phyloP scores from a whole-genome alignment of 1,140 invertebrate genomes.

The Lepidurus arcticus region DNA sequence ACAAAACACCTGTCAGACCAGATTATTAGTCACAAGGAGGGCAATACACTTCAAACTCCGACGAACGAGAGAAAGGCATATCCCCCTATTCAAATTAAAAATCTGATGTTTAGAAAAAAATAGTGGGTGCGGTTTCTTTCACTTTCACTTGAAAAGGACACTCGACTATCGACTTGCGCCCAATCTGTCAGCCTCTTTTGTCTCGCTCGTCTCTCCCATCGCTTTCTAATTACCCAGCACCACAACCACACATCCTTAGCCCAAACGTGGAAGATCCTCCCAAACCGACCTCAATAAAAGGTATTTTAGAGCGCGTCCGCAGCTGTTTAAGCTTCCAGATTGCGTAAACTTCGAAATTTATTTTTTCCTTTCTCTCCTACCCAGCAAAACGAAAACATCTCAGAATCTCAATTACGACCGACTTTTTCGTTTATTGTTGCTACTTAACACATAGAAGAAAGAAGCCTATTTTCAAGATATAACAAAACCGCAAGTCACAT shows the following conservation, averaged over 20 bases:
- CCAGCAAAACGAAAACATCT: neutral
- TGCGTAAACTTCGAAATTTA: neutral
- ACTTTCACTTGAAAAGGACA: conserved; percentile 6
- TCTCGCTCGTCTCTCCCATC: neutral
- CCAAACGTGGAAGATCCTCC: neutral
- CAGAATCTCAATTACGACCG: neutral
- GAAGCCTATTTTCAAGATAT: neutral
- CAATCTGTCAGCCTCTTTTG: neutral
- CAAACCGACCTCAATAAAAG: neutral
- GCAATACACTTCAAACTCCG: neutral
- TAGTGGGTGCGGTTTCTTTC: conserved; percentile 9
- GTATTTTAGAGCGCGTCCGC: neutral
- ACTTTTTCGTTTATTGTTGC: neutral
- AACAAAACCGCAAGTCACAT: conserved; percentile 1
- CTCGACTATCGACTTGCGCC: conserved; percentile 3
- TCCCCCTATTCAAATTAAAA: conserved; percentile 3
- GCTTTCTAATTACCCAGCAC: conserved; percentile 2
- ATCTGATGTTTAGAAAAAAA: neutral
- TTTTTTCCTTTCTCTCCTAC: neutral
- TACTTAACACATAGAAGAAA: too few relatives aligned
- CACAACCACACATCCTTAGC: neutral
- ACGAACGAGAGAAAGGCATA: conserved; percentile 1
- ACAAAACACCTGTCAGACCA: conserved; percentile 1
- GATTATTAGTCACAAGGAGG: neutral
- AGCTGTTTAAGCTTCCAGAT: neutral